These are phyloP conservation scores for Pelusios castaneus DNA, from an alignment of 2,113 vertebrate genomes.

Conservation along the genomic window DNA sequence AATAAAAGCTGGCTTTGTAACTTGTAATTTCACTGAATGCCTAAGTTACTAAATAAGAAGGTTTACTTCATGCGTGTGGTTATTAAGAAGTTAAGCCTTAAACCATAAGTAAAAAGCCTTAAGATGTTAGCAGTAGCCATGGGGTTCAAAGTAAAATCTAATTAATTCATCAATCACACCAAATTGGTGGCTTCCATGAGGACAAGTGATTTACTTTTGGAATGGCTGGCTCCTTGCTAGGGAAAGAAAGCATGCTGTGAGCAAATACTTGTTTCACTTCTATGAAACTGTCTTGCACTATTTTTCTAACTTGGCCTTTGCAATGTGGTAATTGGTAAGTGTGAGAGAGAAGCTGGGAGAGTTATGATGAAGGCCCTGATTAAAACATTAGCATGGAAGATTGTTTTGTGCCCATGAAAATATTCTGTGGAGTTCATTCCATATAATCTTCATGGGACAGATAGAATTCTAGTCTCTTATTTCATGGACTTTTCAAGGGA, in stretches of 20 bases:
- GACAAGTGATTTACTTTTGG: neutral
- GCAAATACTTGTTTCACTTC: neutral
- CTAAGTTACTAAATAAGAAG: conserved; percentile 13
- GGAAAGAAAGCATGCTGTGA: neutral
- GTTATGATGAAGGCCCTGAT: fast-evolving
- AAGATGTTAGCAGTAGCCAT: neutral
- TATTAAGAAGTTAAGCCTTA: conserved; percentile 1
- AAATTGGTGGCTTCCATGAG: neutral
- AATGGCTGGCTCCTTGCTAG: neutral
- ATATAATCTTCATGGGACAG: fast-evolving
- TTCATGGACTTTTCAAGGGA: neutral
- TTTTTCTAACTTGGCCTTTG: neutral
- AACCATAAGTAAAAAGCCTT: neutral
- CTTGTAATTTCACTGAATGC: neutral
- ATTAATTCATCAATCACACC: neutral
- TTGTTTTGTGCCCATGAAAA: neutral
- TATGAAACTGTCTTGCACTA: neutral
- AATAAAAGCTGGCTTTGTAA: neutral
- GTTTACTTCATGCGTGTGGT: fast-evolving
- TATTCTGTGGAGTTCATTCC: fast-evolving
- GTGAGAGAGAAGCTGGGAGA: neutral
- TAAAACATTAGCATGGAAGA: neutral
- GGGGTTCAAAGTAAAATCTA: conserved; percentile 4
- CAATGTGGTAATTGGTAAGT: neutral
- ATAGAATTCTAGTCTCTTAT: neutral